Base-by-base conservation (phyloP, 2,797 vertebrate species). In the Fundulus diaphanus region DNA sequence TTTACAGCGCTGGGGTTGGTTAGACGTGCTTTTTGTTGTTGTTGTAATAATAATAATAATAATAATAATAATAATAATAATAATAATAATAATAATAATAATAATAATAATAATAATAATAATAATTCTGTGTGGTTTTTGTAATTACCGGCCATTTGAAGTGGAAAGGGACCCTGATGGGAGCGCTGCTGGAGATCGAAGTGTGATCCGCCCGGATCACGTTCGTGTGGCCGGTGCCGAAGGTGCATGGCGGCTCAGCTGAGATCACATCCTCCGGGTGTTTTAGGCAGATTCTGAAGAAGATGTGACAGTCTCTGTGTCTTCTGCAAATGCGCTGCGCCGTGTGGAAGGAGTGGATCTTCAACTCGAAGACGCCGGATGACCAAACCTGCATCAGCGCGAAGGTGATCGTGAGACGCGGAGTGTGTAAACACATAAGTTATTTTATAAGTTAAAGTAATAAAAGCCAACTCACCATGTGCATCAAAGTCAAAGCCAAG, bases 81-180 rank as follows among this genome's bases (percentile, higher is more conserved):
- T n/a, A n/a, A n/a, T n/a, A n/a, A n/a, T n/a, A n/a, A n/a, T n/a
- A n/a, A n/a, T n/a, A n/a, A n/a, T n/a, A n/a, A n/a, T n/a, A n/a
- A n/a, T n/a, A n/a, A n/a, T n/a, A n/a, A n/a, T n/a, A n/a, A n/a
- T n/a, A n/a, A n/a, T n/a, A n/a, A n/a, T n/a, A n/a, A n/a, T n/a
- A n/a, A n/a, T n/a, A n/a, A n/a, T n/a, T 51, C 6, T 52, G 11
- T 22, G 33, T 63, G 20, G 5, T 1, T 1, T 40, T 22, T 67
- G 6, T 2, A 82, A 49, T 95, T 91, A 97, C 97, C 94, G 96
- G 96, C 97, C 97, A 97, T 82, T 96, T 95, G 81, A 97, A 96
- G 81, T 95, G 94, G 82, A 97, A 97, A 9, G 96, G 96, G 70
- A 97, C 93, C 0, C 95, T 93, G 89, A 97, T 92, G 24, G 96